phyloP scores from a whole-genome alignment of 2,113 vertebrate genomes.

The Platysteira castanea region DNA sequence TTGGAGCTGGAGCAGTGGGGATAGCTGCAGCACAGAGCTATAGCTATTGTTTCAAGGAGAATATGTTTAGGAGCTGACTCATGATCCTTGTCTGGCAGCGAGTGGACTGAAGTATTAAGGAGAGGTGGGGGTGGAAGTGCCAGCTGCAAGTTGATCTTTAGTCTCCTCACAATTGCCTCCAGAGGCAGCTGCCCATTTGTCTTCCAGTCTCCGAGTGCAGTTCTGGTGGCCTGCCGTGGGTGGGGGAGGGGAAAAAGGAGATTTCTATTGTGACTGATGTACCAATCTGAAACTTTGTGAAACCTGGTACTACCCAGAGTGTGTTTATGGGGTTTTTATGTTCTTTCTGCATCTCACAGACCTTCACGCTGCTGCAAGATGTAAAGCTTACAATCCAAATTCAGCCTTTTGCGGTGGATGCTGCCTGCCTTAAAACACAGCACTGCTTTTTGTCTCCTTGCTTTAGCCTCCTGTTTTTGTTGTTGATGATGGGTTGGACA shows the following conservation, averaged over 20 bases:
- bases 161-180: constrained; percentile 57
- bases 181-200: constrained; percentile 53
- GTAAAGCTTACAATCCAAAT: neutral
- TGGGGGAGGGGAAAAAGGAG: neutral
- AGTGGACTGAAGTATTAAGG: constrained; percentile 49
- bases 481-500: neutral
- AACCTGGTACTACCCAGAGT: neutral
- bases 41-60: constrained; percentile 13
- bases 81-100: constrained; percentile 46
- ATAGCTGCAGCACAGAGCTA: neutral
- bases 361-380: neutral
- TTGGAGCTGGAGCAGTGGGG: neutral
- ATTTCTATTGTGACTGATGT: constrained; percentile 5
- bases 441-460: neutral
- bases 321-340: neutral
- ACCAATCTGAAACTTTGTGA: neutral
- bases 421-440: neutral
- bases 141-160: constrained; percentile 57
- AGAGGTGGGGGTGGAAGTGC: constrained; percentile 32
- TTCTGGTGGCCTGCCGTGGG: neutral
- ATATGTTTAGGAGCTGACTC: constrained; percentile 63
- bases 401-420: neutral
- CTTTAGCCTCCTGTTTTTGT: neutral
- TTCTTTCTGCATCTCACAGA: neutral
- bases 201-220: constrained; percentile 9